Base-by-base conservation (phyloP, 2,888 invertebrate species). In the Rosalia funebris region DNA sequence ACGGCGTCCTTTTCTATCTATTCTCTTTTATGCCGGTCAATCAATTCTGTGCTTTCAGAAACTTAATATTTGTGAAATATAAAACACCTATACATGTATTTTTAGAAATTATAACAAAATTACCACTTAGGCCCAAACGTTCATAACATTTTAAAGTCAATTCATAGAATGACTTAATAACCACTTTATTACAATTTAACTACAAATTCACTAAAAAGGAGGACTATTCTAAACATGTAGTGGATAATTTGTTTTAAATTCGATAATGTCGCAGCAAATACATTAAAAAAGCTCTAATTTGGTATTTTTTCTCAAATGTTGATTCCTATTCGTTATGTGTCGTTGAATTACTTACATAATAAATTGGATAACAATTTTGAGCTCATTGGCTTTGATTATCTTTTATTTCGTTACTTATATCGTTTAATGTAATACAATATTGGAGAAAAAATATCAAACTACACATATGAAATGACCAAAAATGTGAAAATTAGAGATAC, bases 211-310 rank as follows among this genome's bases (percentile, higher is more conserved):
- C 77, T 77, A 77, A 75, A 78, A 77, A 75, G 74, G 69, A 75
- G 72, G 70, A 73, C 76, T 78, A 77, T 70, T 72, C 78, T 79
- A 79, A 62, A 79, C 77, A 79, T 73, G 76, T 77, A 80, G 76
- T 77, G 76, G 75, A 74, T 78, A 76, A 73, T 71, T 74, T 71
- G 66, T 70, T 71, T 76, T 79, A 77, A 79, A 79, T 79, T 79
- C 77, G 78, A 78, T 76, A 77, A 77, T 74, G 75, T 74, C 68
- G 73, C 75, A 75, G 75, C 75, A 73, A 76, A 75, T 77, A 77
- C 74, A 77, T 75, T 75, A 68, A 76, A 70, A 70, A 77, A 76
- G 75, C 75, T 64, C 66, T 66, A 65, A 62, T 44, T 62, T 62
- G 68, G 65, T 68, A 63, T 68, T 69, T 67, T 68, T 69, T 50